Evolutionary conservation across 53 echinoderm and acorn worm genomes (phyloP), one percentile per base, ranked within the genome.

Genomic region (Temnopleurus reevesii): DNA sequence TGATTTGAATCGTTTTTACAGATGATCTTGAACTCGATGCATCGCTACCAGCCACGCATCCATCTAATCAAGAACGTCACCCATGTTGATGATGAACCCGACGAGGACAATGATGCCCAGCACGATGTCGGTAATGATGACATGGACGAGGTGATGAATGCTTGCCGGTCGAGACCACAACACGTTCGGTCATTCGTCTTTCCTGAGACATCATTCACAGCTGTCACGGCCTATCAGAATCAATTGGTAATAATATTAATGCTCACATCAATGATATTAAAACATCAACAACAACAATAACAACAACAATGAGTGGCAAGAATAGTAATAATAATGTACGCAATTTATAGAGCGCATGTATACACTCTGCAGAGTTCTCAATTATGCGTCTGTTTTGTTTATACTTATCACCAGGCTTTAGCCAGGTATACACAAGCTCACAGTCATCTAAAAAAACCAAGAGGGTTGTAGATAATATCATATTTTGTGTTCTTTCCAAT

Each of bases 11-110:
- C 18, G 0, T 49, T 49, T 18, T 81, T 23, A 5, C 90, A 99
- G 99, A 93, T 99, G 15, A 96, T 99, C 76, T 63, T 99, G 53
- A 99, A 99, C 60, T 99, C 99, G 0, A 99, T 99, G 99, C 99
- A 99, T 29, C 90, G 99, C 18, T 99, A 99, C 63, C 99, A 99
- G 63, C 99, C 99, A 8, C 86, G 99, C 2, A 91, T 99, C 29
- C 96, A 99, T 89, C 91, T 99, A 55, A 86, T 92, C 38, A 94
- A 91, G 77, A 79, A 49, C 55, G 86, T 86, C 19, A 7, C 65
- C 2, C 2, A 12, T 4, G 30, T 5, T 53, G 59, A 57, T 38
- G 53, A 56, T 76, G 79, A 47, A 26, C 44, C 76, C 25, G 90
- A 63, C 45, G 84, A 89, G 36, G 64, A 63, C 59, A 45, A 55